A percentile compares a stretch with the other conserved stretches of the same genome.
Evolutionary conservation across 2,888 invertebrate genomes (phyloP).

Genomic region (Clostera curtula): DNA sequence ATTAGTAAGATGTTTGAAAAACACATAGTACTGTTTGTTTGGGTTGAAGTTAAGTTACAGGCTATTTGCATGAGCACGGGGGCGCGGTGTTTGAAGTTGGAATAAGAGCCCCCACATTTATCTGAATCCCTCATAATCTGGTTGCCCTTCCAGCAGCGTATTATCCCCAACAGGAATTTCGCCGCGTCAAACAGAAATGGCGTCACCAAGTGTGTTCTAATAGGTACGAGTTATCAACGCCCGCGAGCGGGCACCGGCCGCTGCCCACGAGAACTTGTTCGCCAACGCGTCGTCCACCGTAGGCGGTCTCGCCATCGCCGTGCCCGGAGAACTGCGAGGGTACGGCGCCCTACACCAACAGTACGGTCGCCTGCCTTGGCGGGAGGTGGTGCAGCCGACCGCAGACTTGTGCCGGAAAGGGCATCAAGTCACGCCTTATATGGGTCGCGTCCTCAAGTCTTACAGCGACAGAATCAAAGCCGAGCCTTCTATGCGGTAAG

Average conservation of each 20-base stretch:
- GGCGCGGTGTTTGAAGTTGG: too few relatives aligned
- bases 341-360: constrained; percentile 84
- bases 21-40: too few relatives aligned
- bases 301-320: constrained; percentile 84
- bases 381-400: constrained; percentile 83
- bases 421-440: constrained; percentile 79
- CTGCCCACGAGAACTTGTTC: constrained; percentile 82
- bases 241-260: constrained; percentile 84
- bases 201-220: too few relatives aligned
- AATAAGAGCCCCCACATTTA: too few relatives aligned
- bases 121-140: too few relatives aligned
- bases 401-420: constrained; percentile 85
- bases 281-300: constrained; percentile 57
- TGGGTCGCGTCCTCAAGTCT: constrained; percentile 71
- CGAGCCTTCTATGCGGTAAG: constrained; percentile 75
- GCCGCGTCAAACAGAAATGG: too few relatives aligned
- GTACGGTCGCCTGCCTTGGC: constrained; percentile 88
- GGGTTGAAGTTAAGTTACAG: too few relatives aligned
- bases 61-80: too few relatives aligned
- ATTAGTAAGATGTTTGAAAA: too few relatives aligned
- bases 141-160: too few relatives aligned
- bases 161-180: too few relatives aligned
- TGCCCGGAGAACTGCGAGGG: constrained; percentile 93
- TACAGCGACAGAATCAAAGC: constrained; percentile 69
- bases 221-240: constrained; percentile 80